Base-by-base conservation (phyloP, 1,140 invertebrate species). In the Bombus confusus region DNA sequence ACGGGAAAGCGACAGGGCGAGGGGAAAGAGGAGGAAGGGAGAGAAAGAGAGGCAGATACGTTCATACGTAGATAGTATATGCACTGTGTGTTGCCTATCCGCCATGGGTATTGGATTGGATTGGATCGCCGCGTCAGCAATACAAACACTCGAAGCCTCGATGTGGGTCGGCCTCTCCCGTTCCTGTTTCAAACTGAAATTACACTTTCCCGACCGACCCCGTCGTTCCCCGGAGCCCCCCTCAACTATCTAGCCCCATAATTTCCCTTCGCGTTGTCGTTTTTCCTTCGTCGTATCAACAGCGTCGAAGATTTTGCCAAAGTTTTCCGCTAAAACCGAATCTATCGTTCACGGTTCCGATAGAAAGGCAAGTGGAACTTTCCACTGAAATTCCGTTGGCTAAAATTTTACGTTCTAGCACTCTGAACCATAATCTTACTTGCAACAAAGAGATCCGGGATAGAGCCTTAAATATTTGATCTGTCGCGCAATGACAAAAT, bases 101-200 rank as follows among this genome's bases (percentile, higher is more conserved):
- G 91, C 91, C 83, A 92, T 88, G 93, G 91, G 91, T 92, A 93
- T 91, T 94, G 93, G 93, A 94, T 95, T 94, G 94, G 93, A 95
- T 94, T 95, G 94, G 94, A 94, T 94, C 93, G 94, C 94, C 93
- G 93, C 93, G 94, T 95, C 94, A 94, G 94, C 94, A 95, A 94
- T 94, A 95, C 93, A 94, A 95, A 95, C 94, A 94, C 94, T 94
- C 91, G 90, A 93, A 93, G 92, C 83, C 93, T 92, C 94, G 91
- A 93, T 93, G 93, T 93, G 93, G 92, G 93, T 93, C 93, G 92
- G 90, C 80, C 84, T 90, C 86, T 90, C 85, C 85, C 91, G 88
- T 92, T 93, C 92, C 93, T 93, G 93, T 95, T 95, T 95, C 93
- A 92, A 94, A 94, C 93, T 94, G 94, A 94, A 95, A 94, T 95